Conservation (phyloP, 2,797 vertebrate genomes). For the Chelon labrosus region DNA sequence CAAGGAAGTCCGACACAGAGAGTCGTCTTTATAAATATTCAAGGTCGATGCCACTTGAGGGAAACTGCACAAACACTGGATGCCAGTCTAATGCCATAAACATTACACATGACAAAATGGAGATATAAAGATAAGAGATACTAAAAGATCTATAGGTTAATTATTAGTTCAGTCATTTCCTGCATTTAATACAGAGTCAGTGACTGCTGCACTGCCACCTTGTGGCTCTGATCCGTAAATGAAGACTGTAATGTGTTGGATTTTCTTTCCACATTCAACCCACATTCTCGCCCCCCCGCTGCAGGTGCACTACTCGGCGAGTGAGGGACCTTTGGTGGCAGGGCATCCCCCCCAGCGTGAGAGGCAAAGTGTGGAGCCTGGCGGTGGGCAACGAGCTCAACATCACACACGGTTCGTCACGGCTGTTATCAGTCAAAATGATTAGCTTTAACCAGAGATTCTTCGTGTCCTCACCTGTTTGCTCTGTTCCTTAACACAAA, state of each 20-base stretch:
- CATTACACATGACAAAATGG: background rate
- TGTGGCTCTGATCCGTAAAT: too few relatives aligned
- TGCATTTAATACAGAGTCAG: background rate
- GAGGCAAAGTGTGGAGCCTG: conserved; percentile 95
- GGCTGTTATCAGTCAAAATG: too few relatives aligned
- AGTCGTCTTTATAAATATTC: too few relatives aligned
- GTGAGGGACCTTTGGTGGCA: conserved; percentile 97
- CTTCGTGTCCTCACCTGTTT: too few relatives aligned
- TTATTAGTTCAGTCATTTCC: background rate
- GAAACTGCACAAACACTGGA: too few relatives aligned
- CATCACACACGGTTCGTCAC: conserved; percentile 96
- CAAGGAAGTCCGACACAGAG: too few relatives aligned
- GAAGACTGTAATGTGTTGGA: background rate
- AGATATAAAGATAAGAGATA: background rate
- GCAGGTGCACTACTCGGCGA: conserved; percentile 91
- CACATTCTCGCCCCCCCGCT: background rate
- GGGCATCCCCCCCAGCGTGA: conserved; percentile 94
- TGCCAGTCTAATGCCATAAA: too few relatives aligned
- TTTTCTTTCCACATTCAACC: background rate
- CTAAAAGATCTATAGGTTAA: background rate
- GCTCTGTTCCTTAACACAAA: too few relatives aligned
- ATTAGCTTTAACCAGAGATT: too few relatives aligned
- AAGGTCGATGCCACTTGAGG: too few relatives aligned
- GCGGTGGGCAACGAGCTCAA: conserved; percentile 96
- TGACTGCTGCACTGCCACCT: background rate